Evolutionary conservation across 2,888 invertebrate species (phyloP).

Genomic region (Selenia dentaria): DNA sequence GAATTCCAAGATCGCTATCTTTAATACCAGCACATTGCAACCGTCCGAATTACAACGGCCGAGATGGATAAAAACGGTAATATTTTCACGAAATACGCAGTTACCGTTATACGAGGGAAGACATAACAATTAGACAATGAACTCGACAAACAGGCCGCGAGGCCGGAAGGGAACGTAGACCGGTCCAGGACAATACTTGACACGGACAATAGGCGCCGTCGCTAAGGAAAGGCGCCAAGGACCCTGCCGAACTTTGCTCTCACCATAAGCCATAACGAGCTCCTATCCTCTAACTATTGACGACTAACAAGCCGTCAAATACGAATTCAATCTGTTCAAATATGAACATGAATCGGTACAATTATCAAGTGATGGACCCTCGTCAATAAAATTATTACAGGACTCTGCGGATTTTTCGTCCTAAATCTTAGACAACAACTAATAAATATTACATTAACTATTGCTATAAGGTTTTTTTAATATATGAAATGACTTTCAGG

Average conservation of each 20-base stretch:
- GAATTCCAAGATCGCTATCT: constrained; percentile 22
- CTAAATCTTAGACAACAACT: constrained; percentile 18
- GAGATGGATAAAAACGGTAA: constrained; percentile 15
- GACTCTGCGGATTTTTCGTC: constrained; percentile 24
- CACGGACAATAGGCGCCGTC: constrained; percentile 58
- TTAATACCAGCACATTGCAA: constrained; percentile 10
- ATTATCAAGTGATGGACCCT: constrained; percentile 59
- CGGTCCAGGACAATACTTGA: constrained; percentile 58
- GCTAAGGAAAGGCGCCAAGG: constrained; percentile 50
- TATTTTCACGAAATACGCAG: constrained; percentile 25
- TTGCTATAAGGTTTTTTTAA: no score
- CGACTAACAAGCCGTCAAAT: constrained; percentile 60
- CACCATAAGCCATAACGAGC: constrained; percentile 61
- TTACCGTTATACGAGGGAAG: constrained; percentile 34
- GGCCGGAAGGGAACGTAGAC: constrained; percentile 61
- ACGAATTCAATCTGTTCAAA: constrained; percentile 52
- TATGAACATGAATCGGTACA: constrained; percentile 58
- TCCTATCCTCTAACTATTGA: constrained; percentile 42
- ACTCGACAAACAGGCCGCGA: constrained; percentile 45
- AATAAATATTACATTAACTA: no score
- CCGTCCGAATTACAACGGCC: constrained; percentile 15
- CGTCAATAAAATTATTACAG: constrained; percentile 63
- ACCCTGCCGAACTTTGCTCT: constrained; percentile 45
- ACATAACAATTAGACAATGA: constrained; percentile 51
- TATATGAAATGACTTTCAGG: no score